Base-by-base conservation (phyloP, 2,113 vertebrate genomes). In the Pandion haliaetus region DNA sequence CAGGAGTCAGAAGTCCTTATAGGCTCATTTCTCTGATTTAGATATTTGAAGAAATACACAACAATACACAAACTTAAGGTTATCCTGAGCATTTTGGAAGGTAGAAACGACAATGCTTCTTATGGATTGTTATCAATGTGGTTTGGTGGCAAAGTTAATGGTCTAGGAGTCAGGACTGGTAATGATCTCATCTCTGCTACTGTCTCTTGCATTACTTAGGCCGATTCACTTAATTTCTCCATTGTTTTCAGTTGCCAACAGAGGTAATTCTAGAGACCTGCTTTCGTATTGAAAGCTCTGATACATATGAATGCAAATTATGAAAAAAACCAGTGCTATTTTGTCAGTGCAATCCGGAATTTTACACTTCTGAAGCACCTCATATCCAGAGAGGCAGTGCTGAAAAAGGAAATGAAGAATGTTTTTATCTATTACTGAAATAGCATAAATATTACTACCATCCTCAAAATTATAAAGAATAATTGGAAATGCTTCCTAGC, bases 401-500 rank as follows among this genome's bases (percentile, higher is more conserved):
- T 59, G 69, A 52, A 92, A 91, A 95, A 86, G 29, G n/a, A 92
- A 88, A 72, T 10, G 2, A 90, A 76, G 28, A 69, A 70, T 23
- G 6, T 61, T 93, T 95, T 72, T 70, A 55, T 59, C 25, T 45
- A 2, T 78, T 90, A 44, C 31, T 84, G 87, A 76, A 95, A 81
- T 24, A 73, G 45, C 44, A 38, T 79, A 82, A 92, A 80, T 90
- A 86, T 94, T 95, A 66, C 52, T 55, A 28, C 42, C 28, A 66
- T 90, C 38, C 78, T 91, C 20, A 3, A 92, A 95, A 92, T 77
- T 10, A 90, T 84, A 77, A 87, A 91, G 78, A 94, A 93, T 88
- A 73, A 94, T 90, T 89, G 80, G 81, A 92, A 91, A 86, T 57
- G 47, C 70, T 87, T 92, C 97, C 83, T 74, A 95, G 72, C 40